These are phyloP conservation scores for Acanthococcus lagerstroemiae DNA, from an alignment of 2,888 invertebrate species.

Conservation along the genomic window DNA sequence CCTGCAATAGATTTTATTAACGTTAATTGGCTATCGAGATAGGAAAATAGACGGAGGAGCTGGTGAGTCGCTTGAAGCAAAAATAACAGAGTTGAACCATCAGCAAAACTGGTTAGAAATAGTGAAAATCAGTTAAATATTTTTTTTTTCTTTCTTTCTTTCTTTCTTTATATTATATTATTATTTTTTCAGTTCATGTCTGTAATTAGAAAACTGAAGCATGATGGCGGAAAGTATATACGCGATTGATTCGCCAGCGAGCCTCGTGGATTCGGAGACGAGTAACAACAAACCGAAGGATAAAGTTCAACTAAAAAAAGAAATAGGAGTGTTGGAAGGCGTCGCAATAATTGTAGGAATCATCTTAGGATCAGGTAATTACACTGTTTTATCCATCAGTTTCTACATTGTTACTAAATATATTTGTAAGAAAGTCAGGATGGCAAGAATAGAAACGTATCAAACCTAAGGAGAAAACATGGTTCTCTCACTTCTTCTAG, in stretches of 20 bases:
- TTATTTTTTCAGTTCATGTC: not conserved
- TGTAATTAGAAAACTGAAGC: not conserved
- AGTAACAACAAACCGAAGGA: constrained; percentile 39
- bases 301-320: constrained; percentile 72
- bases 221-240: not conserved
- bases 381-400: too few relatives aligned
- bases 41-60: too few relatives aligned
- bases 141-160: not conserved
- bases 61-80: too few relatives aligned
- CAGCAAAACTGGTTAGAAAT: too few relatives aligned
- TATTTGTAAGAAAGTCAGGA: too few relatives aligned
- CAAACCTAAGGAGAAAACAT: too few relatives aligned
- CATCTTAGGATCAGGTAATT: constrained; percentile 82
- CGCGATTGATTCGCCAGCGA: not conserved
- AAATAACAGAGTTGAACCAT: too few relatives aligned
- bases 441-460: too few relatives aligned
- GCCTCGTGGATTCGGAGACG: not conserved
- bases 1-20: too few relatives aligned
- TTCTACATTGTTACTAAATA: too few relatives aligned
- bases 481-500: too few relatives aligned
- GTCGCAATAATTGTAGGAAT: constrained; percentile 89
- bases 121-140: not conserved
- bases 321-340: constrained; percentile 80
- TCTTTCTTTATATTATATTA: not conserved
- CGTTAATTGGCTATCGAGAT: too few relatives aligned